phyloP scores from a whole-genome alignment of 2,888 invertebrate genomes.

The Sympetrum striolatum region DNA sequence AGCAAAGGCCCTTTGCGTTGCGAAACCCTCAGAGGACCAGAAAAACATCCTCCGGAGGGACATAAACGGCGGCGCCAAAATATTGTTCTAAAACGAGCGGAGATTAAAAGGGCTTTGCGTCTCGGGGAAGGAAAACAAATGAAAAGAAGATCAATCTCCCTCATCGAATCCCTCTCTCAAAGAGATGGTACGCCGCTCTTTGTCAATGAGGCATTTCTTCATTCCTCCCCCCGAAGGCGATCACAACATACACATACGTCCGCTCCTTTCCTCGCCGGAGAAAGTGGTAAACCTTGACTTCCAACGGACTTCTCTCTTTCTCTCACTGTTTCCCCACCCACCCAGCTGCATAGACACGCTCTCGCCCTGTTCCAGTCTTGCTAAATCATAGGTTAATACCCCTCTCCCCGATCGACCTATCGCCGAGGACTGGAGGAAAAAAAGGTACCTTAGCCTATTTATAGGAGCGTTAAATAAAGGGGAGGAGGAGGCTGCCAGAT shows the following conservation, averaged over 20 bases:
- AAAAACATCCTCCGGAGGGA: not conserved
- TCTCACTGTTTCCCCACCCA: not conserved
- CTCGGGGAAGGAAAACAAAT: not conserved
- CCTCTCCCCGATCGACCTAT: not conserved
- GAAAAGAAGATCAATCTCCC: not conserved
- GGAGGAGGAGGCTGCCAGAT: not conserved
- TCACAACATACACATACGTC: not conserved
- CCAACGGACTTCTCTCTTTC: not conserved
- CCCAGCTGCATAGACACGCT: not conserved
- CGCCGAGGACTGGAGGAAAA: not conserved
- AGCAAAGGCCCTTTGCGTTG: too few species aligned
- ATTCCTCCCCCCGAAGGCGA: not conserved
- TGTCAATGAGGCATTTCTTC: not conserved
- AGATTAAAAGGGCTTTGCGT: not conserved
- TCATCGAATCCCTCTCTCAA: not conserved
- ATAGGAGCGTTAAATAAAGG: not conserved
- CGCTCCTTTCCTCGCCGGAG: conserved; percentile 22
- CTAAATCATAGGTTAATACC: not conserved
- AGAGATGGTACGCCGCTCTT: not conserved
- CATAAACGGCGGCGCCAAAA: not conserved
- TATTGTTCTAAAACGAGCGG: not conserved
- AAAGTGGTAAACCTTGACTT: conserved; percentile 38
- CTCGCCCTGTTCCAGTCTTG: not conserved
- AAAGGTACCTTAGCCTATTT: not conserved
- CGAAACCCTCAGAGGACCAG: too few species aligned